Evolutionary conservation across 2,888 invertebrate species (phyloP), one percentile per base, ranked within the genome.

Genomic region (Tachina fera): DNA sequence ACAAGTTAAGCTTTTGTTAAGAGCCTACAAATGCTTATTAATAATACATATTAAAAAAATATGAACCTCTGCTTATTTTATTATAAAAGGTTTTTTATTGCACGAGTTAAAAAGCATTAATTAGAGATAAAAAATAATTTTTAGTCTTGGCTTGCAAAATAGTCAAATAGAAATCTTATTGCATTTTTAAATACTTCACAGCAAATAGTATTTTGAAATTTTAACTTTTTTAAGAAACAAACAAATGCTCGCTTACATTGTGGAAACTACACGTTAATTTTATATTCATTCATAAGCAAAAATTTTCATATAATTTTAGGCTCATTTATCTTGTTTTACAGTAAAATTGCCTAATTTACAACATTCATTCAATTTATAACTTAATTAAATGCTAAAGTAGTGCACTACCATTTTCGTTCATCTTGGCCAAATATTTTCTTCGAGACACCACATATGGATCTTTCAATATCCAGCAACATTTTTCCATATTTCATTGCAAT

Each of bases 11-110:
- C 13, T 9, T 31, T n/a, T 53, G 6, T 58, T 56, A 76, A 75
- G 60, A 75, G 60, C 47, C 68, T 63, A 70, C 70, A 82, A 81
- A 68, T 68, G 51, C 56, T 82, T 75, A 76, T 82, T 76, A 76
- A 82, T 82, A 75, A 82, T n/a, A 16, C 41, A 9, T 19, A 10
- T 63, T n/a, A 39, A 39, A 45, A 45, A 31, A 19, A 65, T 65
- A 53, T 56, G 31, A 43, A 74, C 19, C 39, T 39, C 39, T 47
- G 16, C 3, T 14, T 14, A 9, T 56, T 70, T 22, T 41, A 8
- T 10, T 53, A 53, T 41, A 16, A 39, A 71, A 58, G 14, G 10
- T 43, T 19, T 74, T 43, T 74, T 41, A 51, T 68, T 68, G 41
- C 3, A 14, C 1, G 41, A 39, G 10, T 43, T 19, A 56, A 56